These are phyloP conservation scores for Brachionus sp. DNA, from an alignment of 1,140 invertebrate genomes.

Conservation along the genomic window DNA sequence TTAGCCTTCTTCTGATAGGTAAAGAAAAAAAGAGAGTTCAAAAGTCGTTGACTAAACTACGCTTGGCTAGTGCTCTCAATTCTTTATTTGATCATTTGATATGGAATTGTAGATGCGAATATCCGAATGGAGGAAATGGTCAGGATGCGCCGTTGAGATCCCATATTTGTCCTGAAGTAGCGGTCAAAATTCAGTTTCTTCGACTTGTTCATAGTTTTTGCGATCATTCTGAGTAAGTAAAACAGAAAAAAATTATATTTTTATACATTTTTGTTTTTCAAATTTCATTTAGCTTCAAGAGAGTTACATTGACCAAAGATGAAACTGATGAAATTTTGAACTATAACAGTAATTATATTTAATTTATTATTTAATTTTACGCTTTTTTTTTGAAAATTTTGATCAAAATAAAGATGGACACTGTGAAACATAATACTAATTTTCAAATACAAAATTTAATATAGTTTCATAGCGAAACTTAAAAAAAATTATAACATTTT, in stretches of 20 bases:
- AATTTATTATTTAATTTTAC: too few species aligned
- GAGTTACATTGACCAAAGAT: slow-evolving; percentile 58
- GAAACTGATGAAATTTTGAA: slow-evolving; percentile 59
- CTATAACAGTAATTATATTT: slow-evolving; percentile 55
- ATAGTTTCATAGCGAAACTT: too few species aligned
- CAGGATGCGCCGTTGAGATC: slow-evolving; percentile 61
- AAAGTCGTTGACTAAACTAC: slow-evolving; percentile 59
- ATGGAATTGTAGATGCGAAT: slow-evolving; percentile 57
- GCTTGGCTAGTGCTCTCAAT: slow-evolving; percentile 58
- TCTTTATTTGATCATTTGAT: slow-evolving; percentile 62
- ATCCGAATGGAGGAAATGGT: slow-evolving; percentile 56
- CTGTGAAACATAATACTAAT: too few species aligned
- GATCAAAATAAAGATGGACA: not conserved
- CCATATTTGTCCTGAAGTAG: slow-evolving; percentile 60
- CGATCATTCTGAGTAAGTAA: slow-evolving; percentile 60
- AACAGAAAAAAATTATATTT: not conserved
- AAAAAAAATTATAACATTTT: too few species aligned
- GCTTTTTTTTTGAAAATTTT: not conserved
- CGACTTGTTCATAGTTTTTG: slow-evolving; percentile 62
- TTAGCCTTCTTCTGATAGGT: slow-evolving; percentile 60
- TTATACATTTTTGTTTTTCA: not conserved
- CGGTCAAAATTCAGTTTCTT: slow-evolving; percentile 61
- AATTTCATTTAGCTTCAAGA: slow-evolving; percentile 57
- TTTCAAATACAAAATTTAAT: too few species aligned
- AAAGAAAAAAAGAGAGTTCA: slow-evolving; percentile 61